A percentile compares a stretch with the other conserved stretches of the same genome.
These are phyloP conservation scores for Cyrtodaria siliqua DNA, from an alignment of 2,888 invertebrate species.

Conservation along the genomic window DNA sequence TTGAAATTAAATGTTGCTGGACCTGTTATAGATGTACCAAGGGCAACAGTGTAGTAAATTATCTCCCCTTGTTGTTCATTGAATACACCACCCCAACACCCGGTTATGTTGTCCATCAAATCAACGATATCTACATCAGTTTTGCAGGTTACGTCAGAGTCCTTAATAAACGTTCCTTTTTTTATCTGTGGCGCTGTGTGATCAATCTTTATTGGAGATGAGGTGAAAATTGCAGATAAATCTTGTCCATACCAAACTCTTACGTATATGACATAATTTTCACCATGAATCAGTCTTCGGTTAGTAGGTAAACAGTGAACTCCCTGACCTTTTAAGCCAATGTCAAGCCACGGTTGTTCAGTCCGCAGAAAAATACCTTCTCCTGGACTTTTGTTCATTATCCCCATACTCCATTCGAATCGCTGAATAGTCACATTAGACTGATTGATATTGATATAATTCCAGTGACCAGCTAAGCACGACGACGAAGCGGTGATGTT, in stretches of 20 bases:
- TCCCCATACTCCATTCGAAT: slow-evolving; percentile 65
- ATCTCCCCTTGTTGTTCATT: slow-evolving; percentile 32
- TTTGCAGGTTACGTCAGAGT: slow-evolving; percentile 50
- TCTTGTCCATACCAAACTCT: no score
- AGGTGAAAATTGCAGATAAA: no score
- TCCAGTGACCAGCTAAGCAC: slow-evolving; percentile 61
- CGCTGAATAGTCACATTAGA: no score
- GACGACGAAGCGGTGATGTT: slow-evolving; percentile 28
- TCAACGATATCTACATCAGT: slow-evolving; percentile 66
- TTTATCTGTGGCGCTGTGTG: slow-evolving; percentile 58
- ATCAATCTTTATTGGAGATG: no score
- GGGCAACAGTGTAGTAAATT: slow-evolving; percentile 22
- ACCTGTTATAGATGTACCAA: slow-evolving; percentile 52
- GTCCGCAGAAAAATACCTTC: slow-evolving; percentile 54
- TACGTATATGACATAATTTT: slow-evolving; percentile 51
- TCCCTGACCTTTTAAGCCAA: slow-evolving; percentile 36
- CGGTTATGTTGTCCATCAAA: slow-evolving; percentile 50
- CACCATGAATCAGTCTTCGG: slow-evolving; percentile 35
- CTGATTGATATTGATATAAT: no score
- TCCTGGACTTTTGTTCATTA: slow-evolving; percentile 39
- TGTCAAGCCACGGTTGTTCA: slow-evolving; percentile 61
- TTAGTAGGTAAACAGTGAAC: slow-evolving; percentile 54
- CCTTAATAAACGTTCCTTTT: slow-evolving; percentile 56
- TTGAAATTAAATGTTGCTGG: no score
- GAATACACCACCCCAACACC: slow-evolving; percentile 67